Conservation (phyloP, 2,797 vertebrate genomes). For the Acestrorhynchus altus region DNA sequence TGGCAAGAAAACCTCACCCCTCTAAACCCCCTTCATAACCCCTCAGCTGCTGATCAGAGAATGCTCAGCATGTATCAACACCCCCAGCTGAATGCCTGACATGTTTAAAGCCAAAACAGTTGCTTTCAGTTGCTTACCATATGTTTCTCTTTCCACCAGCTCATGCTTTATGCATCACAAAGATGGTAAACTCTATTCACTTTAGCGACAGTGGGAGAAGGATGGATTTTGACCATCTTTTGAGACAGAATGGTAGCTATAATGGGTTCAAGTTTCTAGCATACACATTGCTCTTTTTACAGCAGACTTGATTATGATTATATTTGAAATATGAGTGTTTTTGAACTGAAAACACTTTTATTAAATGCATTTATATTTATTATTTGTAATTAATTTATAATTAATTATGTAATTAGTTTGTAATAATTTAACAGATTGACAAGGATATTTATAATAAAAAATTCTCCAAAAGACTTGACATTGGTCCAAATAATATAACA, state of each 20-base stretch:
- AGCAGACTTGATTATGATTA: too few species aligned
- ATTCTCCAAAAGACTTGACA: too few species aligned
- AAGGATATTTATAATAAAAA: too few species aligned
- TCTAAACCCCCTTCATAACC: background rate
- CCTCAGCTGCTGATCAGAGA: constrained; percentile 23
- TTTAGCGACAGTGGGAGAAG: background rate
- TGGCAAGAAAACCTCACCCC: background rate
- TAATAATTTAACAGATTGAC: too few species aligned
- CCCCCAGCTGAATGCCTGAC: constrained; percentile 13
- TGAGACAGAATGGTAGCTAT: background rate
- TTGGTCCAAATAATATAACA: too few species aligned
- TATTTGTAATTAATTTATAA: too few species aligned
- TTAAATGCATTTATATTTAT: too few species aligned
- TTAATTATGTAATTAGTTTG: too few species aligned
- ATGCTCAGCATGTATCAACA: constrained; percentile 28
- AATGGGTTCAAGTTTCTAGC: background rate
- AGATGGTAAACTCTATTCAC: background rate
- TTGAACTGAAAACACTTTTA: too few species aligned
- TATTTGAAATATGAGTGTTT: too few species aligned
- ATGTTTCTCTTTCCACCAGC: constrained; percentile 16
- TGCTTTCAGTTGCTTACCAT: constrained; percentile 17
- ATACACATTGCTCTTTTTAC: background rate
- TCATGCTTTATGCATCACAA: background rate
- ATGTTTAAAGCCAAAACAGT: constrained; percentile 18
- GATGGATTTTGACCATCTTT: background rate